Evolutionary conservation across 2,113 vertebrate species (phyloP).

Genomic region (Porphyrio hochstetteri): DNA sequence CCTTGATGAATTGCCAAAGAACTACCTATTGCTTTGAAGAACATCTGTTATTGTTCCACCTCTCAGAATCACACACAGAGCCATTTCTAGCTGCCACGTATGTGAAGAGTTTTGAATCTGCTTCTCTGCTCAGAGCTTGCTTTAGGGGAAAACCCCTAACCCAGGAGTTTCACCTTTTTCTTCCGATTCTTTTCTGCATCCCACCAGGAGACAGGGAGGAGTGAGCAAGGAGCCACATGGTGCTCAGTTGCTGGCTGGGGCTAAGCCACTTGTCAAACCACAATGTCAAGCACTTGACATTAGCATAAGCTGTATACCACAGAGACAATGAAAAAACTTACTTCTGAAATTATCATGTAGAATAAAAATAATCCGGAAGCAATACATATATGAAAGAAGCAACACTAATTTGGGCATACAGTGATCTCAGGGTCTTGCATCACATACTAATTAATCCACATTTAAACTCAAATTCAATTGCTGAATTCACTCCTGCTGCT

Average conservation of each 20-base stretch:
- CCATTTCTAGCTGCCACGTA: not conserved
- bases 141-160: not conserved
- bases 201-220: too few relatives aligned
- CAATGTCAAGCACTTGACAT: not conserved
- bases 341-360: not conserved
- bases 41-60: slow-evolving; percentile 21
- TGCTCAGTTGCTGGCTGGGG: too few relatives aligned
- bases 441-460: not conserved
- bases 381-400: not conserved
- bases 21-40: slow-evolving; percentile 44
- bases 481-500: not conserved
- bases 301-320: not conserved
- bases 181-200: too few relatives aligned
- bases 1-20: slow-evolving; percentile 23
- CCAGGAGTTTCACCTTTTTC: too few relatives aligned
- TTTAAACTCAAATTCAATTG: not conserved
- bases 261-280: too few relatives aligned
- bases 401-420: not conserved
- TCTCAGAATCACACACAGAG: not conserved
- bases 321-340: not conserved
- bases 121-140: not conserved
- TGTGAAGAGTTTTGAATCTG: not conserved
- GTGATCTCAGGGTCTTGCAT: not conserved
- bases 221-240: too few relatives aligned
- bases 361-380: not conserved